Conservation (phyloP, 2,797 vertebrate genomes). For the Sphenopsis melanotis region DNA sequence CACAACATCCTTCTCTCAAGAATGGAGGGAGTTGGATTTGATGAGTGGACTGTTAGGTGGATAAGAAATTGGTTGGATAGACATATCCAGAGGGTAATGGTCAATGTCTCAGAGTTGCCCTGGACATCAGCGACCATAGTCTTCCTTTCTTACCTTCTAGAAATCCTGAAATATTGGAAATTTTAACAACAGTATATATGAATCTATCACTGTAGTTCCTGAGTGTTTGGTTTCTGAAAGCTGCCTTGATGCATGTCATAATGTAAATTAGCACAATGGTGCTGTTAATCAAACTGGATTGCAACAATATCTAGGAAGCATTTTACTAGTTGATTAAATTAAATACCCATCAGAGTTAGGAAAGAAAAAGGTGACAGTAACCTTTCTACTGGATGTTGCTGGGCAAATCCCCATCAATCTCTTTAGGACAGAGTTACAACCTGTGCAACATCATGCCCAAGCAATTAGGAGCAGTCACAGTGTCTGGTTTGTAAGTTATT, state of each 20-base stretch:
- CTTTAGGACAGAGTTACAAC: neutral
- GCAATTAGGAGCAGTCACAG: neutral
- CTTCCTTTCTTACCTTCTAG: neutral
- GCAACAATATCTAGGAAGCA: neutral
- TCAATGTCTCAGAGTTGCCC: fast-evolving
- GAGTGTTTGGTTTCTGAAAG: neutral
- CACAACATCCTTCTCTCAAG: neutral
- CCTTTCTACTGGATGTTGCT: neutral
- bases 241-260: neutral
- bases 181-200: neutral
- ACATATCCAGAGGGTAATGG: no score
- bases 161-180: neutral
- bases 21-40: neutral
- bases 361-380: neutral
- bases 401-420: neutral
- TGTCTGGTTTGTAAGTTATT: neutral
- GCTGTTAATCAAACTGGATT: neutral
- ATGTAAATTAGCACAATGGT: neutral
- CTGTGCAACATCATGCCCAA: neutral
- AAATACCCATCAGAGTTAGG: neutral
- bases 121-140: neutral
- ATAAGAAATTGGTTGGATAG: neutral
- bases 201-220: neutral
- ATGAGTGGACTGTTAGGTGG: neutral
- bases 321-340: neutral